Percentiles rank a stretch among this genome's conserved stretches.
These are phyloP conservation scores for Lophura nycthemera DNA, from an alignment of 2,113 vertebrate genomes.

Conservation along the genomic window DNA sequence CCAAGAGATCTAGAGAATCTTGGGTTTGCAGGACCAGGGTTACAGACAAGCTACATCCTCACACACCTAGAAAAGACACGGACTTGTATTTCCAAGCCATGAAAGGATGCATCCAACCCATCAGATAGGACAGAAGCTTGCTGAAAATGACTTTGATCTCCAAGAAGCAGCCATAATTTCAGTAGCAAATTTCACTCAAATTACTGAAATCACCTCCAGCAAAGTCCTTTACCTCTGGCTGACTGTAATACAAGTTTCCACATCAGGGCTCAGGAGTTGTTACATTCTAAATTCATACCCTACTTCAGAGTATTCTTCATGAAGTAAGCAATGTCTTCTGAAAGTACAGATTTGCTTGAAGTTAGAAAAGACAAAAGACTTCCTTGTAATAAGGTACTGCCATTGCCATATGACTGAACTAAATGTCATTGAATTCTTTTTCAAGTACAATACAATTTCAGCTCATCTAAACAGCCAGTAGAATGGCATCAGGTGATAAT, in stretches of 20 bases:
- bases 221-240: not conserved
- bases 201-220: constrained; percentile 8
- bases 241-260: not conserved
- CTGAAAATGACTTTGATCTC: constrained; percentile 8
- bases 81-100: not conserved
- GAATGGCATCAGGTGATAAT: not conserved
- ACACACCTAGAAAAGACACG: not conserved
- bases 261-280: not conserved
- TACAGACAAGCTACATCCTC: not conserved
- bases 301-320: constrained; percentile 1
- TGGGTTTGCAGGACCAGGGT: not conserved
- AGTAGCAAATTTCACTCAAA: not conserved
- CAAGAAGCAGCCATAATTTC: not conserved
- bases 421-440: constrained; percentile 20
- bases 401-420: not conserved
- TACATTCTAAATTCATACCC: not conserved
- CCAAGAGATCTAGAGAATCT: not conserved
- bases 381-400: constrained; percentile 6
- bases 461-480: not conserved
- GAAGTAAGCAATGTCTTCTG: not conserved
- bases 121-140: not conserved
- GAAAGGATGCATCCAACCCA: not conserved
- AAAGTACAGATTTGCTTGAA: not conserved
- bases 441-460: not conserved
- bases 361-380: not conserved